These are phyloP conservation scores for Eupithecia vulgata DNA, from an alignment of 2,888 invertebrate species.

Conservation along the genomic window DNA sequence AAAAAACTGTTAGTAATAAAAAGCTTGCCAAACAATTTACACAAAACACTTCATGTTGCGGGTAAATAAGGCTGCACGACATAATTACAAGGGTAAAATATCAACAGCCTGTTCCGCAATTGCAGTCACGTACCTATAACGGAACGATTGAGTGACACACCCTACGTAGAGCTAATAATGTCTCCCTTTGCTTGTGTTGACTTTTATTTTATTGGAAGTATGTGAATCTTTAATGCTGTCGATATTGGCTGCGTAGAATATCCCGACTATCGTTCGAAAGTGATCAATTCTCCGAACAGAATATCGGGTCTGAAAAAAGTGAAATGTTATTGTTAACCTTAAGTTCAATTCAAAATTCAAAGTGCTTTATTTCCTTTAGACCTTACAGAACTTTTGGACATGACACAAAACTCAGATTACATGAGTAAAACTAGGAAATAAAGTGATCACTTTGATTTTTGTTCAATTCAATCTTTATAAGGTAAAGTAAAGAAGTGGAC, in stretches of 20 bases:
- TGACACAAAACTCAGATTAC: too few species aligned
- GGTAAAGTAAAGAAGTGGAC: too few species aligned
- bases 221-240: constrained; percentile 11
- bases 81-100: constrained; percentile 24
- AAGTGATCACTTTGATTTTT: too few species aligned
- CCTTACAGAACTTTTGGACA: too few species aligned
- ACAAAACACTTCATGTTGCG: not conserved
- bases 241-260: not conserved
- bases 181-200: constrained; percentile 50
- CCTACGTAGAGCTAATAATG: constrained; percentile 65
- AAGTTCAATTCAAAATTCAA: too few species aligned
- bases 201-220: constrained; percentile 39
- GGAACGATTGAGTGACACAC: constrained; percentile 76
- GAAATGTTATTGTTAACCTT: not conserved
- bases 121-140: constrained; percentile 77
- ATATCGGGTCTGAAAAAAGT: not conserved
- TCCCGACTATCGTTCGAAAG: not conserved
- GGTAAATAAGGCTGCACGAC: not conserved
- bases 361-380: too few species aligned
- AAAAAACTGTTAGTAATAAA: not conserved
- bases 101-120: constrained; percentile 49
- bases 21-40: not conserved
- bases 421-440: too few species aligned
- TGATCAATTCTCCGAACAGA: not conserved
- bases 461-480: too few species aligned